These are phyloP conservation scores for Plotosus lineatus DNA, from an alignment of 2,113 vertebrate species.

Conservation along the genomic window DNA sequence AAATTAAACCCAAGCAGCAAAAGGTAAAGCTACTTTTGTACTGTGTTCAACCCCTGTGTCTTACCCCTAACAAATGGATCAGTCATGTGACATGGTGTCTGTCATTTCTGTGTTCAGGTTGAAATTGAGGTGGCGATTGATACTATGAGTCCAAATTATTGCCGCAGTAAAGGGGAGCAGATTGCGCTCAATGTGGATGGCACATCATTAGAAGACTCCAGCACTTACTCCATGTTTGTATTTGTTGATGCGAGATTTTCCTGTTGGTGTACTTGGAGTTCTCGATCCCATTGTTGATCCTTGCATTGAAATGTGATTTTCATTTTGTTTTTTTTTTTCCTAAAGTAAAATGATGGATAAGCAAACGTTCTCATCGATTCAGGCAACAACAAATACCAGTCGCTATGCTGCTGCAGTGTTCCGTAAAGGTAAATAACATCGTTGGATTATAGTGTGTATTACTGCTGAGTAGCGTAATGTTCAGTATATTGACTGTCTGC, in stretches of 20 bases:
- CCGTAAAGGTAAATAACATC: conserved; percentile 81
- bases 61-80: neutral
- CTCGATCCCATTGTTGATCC: neutral
- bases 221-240: conserved; percentile 87
- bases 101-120: conserved; percentile 67
- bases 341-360: conserved; percentile 97
- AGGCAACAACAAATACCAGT: conserved; percentile 88
- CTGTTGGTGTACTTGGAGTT: neutral
- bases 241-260: neutral
- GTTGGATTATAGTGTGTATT: neutral
- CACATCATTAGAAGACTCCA: conserved; percentile 81
- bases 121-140: conserved; percentile 90
- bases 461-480: neutral
- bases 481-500: neutral
- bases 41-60: neutral
- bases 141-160: conserved; percentile 92
- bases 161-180: conserved; percentile 96
- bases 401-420: conserved; percentile 93
- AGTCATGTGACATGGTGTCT: neutral
- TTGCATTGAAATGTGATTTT: neutral
- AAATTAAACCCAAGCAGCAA: conserved; percentile 97
- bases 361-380: conserved; percentile 91
- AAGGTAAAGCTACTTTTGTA: conserved; percentile 71
- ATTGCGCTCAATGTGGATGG: conserved; percentile 96
- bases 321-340: conserved; percentile 22